These are phyloP conservation scores for Drosophila kikkawai DNA, from an alignment of 1,140 invertebrate genomes.

Conservation along the genomic window DNA sequence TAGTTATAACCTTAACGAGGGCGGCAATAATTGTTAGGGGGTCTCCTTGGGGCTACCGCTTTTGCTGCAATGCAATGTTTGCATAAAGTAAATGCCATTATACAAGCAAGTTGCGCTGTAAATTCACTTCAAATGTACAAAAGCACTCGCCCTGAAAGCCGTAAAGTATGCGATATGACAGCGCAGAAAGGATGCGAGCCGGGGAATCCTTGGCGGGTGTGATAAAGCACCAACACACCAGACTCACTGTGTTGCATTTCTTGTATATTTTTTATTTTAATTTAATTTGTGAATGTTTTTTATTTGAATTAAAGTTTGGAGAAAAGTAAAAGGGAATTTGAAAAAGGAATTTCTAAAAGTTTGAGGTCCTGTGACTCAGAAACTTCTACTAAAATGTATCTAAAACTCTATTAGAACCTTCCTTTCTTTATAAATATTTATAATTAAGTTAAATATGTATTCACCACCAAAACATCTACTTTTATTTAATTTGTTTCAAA, in stretches of 20 bases:
- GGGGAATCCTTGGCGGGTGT: conserved; percentile 1
- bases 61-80: conserved; percentile 41
- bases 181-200: conserved; percentile 66
- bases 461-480: too few species aligned
- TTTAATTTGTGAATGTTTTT: background rate
- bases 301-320: background rate
- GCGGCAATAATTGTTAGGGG: conserved; percentile 63
- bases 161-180: conserved; percentile 78
- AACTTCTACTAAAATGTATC: too few species aligned
- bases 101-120: conserved; percentile 75
- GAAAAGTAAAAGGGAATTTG: background rate
- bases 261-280: background rate
- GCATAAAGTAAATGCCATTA: conserved; percentile 78
- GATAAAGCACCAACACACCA: too few species aligned
- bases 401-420: too few species aligned
- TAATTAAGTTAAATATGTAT: too few species aligned
- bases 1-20: conserved; percentile 57
- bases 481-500: background rate
- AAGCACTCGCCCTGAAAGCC: conserved; percentile 79
- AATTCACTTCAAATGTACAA: conserved; percentile 77
- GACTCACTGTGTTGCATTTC: too few species aligned
- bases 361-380: background rate
- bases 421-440: too few species aligned
- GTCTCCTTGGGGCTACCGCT: conserved; percentile 24
- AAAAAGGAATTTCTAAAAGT: too few species aligned